Base-by-base conservation (phyloP, 2,113 vertebrate species). In the Chaetodon auriga region DNA sequence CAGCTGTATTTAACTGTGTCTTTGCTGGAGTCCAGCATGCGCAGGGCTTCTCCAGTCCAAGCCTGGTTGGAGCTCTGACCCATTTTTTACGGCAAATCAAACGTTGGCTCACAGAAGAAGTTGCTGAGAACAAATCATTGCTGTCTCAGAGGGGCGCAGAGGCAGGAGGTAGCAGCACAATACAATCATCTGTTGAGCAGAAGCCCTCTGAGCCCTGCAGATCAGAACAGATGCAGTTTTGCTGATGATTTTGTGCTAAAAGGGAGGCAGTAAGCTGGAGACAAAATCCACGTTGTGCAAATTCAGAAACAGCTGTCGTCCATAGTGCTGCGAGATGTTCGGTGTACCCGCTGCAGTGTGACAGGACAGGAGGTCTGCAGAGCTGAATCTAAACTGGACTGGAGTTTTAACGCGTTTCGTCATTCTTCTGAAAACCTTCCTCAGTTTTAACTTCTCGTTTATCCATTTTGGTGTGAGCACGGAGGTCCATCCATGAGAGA, bases 81-180 rank as follows among this genome's bases (percentile, higher is more conserved):
- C 68, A 30, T 83, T 54, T 87, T 84, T 75, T 58, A 69, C 9
- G 46, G 51, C 14, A 43, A 74, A 60, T 64, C 46, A 79, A 85
- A 75, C n/a, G 53, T 72, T 73, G 62, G 45, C 64, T 71, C 46
- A 58, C 25, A 62, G 61, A 51, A 60, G 7, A 71, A 68, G 41
- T 63, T 21, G 13, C 19, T 21, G 4, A 38, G 58, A 63, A 61
- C 51, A 61, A 83, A 81, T 78, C 14, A 21, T 23, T 46, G 36
- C 48, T 6, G 8, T 81, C 58, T 46, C 64, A 12, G 25, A 16
- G 36, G 35, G 30, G 46, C 36, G 43, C 54, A 64, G 54, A 13
- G 30, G 41, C 23, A 54, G 25, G 63, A 78, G 51, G 45, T 58
- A 63, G 79, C 71, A 36, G 66, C 30, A 62, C 74, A 81, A 62